Evolutionary conservation across 2,113 vertebrate species (phyloP), one percentile per base, ranked within the genome.

Genomic region (Ochotona princeps): DNA sequence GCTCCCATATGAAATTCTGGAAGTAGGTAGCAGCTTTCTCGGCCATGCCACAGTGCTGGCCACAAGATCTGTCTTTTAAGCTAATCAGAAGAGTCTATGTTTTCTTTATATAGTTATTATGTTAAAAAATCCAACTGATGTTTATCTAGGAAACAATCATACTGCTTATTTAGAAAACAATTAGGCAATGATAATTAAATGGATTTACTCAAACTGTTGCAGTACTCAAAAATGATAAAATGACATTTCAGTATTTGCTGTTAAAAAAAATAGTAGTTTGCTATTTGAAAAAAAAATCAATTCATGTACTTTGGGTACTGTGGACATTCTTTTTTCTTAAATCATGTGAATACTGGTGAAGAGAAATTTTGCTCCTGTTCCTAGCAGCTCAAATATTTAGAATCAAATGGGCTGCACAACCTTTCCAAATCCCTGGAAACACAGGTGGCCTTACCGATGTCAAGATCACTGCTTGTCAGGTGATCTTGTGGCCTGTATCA

Each of bases 71-170:
- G 54, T 57, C 17, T 57, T 15, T 57, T 57, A 57, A 57, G 54
- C 3, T 20, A 15, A 57, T 57, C 18, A 57, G 54, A 44, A 44
- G 38, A 3, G 38, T 44, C 54, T 57, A 3, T 57, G 54, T 18
- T 57, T 57, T 57, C 54, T 57, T 57, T 57, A 57, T 18, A 57
- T 57, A 57, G 54, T 57, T 18, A 57, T 17, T 89, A 1, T 66
- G 54, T 32, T 92, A 87, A 91, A 57, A 94, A 87, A 70, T 92
- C n/a, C 93, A 83, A 73, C 54, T n/a, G 12, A 89, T 32, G 11
- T 47, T 91, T 93, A 49, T 73, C 80, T 89, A 84, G 78, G 83
- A 95, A 84, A 73, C 11, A 95, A 84, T 67, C 11, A 90, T 6
- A 12, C 87, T 32, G 11, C 47, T 91, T 93, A 57, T 73, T 83